Percentiles rank a stretch among this genome's conserved stretches.
Evolutionary conservation across 1,140 invertebrate species (phyloP).

Genomic region (Megalonaias nervosa): DNA sequence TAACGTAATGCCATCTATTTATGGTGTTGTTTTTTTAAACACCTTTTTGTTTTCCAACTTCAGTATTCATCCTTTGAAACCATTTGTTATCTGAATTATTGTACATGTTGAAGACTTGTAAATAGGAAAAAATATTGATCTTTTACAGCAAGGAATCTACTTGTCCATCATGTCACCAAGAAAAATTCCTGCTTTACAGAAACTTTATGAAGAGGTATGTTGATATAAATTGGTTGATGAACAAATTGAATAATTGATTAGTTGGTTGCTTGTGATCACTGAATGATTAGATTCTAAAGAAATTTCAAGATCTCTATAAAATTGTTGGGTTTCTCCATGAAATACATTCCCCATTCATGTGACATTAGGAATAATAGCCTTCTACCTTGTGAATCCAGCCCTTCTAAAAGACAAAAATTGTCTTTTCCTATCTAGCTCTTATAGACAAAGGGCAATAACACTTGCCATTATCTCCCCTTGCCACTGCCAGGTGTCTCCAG

Average conservation of each 20-base stretch:
- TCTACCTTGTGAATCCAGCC: no score
- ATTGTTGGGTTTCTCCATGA: no score
- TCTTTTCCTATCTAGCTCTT: no score
- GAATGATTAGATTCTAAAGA: no score
- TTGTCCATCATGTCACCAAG: constrained; percentile 90
- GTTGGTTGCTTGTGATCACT: no score
- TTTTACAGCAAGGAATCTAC: constrained; percentile 83
- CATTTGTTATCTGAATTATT: not conserved
- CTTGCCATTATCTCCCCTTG: no score
- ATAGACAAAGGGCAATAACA: no score
- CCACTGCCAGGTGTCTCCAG: no score
- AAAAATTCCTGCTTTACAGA: constrained; percentile 81
- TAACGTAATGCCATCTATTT: not conserved
- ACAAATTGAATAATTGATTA: not conserved
- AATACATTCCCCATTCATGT: no score
- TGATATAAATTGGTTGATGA: not conserved
- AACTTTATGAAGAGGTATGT: constrained; percentile 72
- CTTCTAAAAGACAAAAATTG: no score
- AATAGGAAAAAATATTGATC: constrained; percentile 20
- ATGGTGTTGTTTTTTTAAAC: not conserved
- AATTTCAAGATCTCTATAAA: no score
- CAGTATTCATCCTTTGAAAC: not conserved
- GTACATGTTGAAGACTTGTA: not conserved
- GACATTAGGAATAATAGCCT: no score
- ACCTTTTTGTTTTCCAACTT: not conserved